Percentiles rank a stretch among this genome's conserved stretches.
Evolutionary conservation across 2,797 vertebrate species (phyloP).

Genomic region (Eulemur coronatus): DNA sequence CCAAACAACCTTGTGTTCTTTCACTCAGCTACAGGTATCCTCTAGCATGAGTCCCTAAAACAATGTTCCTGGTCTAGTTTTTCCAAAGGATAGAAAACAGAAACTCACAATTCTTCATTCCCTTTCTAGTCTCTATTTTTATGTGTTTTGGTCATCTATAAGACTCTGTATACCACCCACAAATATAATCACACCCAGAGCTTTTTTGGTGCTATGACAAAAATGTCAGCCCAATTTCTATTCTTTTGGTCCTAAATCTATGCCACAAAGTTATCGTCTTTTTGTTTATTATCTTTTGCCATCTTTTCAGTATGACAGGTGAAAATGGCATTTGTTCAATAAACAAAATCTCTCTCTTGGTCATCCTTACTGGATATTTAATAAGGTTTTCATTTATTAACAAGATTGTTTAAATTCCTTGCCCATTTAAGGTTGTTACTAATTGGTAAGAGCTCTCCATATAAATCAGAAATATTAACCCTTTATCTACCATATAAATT

Average conservation of each 20-base stretch:
- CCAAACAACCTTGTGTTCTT: not conserved
- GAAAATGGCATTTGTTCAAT: not conserved
- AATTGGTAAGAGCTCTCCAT: not conserved
- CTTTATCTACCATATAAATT: not conserved
- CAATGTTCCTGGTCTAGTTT: not conserved
- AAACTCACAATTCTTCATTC: not conserved
- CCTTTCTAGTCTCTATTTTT: not conserved
- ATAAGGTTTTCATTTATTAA: not conserved
- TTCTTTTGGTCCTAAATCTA: not conserved
- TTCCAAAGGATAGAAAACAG: not conserved
- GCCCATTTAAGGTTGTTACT: not conserved
- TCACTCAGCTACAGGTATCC: not conserved
- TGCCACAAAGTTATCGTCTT: not conserved
- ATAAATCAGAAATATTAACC: not conserved
- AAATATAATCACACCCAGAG: not conserved
- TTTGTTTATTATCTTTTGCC: not conserved
- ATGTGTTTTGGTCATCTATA: not conserved
- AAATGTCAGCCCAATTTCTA: not conserved
- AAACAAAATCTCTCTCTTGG: not conserved
- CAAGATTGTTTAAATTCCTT: not conserved
- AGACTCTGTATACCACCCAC: not conserved
- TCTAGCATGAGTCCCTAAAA: not conserved
- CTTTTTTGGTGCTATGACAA: not conserved
- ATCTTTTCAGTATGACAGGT: not conserved
- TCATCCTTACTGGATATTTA: not conserved